Conservation (phyloP, 2,113 vertebrate species). For the Pardalotus punctatus region DNA sequence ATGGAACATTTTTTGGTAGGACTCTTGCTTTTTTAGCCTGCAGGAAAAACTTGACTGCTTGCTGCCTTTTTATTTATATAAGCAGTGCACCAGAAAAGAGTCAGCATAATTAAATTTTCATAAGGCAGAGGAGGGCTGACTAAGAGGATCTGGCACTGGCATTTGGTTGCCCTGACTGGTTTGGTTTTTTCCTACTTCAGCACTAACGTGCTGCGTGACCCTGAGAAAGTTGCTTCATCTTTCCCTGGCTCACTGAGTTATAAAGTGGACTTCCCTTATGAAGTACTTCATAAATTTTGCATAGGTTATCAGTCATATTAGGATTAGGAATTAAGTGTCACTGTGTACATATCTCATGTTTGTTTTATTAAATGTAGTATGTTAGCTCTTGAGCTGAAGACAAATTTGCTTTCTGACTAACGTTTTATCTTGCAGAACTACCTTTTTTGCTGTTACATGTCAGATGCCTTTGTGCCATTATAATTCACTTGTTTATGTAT, state of each 20-base stretch:
- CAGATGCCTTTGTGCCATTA: neutral
- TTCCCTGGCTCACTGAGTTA: neutral
- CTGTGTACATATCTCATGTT: constrained; percentile 32
- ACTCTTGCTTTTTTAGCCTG: neutral
- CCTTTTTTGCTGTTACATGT: constrained; percentile 19
- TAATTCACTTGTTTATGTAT: constrained; percentile 35
- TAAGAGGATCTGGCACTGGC: neutral
- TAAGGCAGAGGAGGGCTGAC: neutral
- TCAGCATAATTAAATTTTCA: neutral
- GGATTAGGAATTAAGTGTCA: constrained; percentile 45
- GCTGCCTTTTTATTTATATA: neutral
- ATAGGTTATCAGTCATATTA: constrained; percentile 40
- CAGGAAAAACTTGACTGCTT: neutral
- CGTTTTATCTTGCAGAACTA: constrained; percentile 19
- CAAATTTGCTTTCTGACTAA: constrained; percentile 11
- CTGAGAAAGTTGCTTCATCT: constrained; percentile 14
- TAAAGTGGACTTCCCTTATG: neutral
- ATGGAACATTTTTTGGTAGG: neutral
- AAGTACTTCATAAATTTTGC: constrained; percentile 43
- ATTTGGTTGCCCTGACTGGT: neutral
- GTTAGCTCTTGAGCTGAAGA: constrained; percentile 15
- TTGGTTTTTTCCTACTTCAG: neutral
- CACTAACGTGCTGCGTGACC: neutral
- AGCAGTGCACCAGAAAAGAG: neutral
- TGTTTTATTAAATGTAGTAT: constrained; percentile 35